Percentiles rank a stretch among this genome's conserved stretches.
Conservation (phyloP, 2,113 vertebrate genomes). For the Peromyscus maniculatus region DNA sequence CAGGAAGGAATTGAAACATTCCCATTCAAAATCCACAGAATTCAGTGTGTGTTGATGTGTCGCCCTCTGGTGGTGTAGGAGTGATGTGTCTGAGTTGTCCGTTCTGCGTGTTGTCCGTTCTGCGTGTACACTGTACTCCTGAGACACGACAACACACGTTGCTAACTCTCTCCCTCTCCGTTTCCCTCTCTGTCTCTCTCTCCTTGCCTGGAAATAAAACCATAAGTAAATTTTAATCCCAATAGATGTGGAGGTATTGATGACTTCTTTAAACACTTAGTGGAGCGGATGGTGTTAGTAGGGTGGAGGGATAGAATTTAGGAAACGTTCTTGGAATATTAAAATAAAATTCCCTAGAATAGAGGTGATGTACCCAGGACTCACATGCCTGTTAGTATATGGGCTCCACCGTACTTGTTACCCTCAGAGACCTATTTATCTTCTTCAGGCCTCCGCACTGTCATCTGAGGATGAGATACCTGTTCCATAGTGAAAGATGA, state of each 20-base stretch:
- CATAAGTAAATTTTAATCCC: not conserved
- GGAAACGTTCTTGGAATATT: conserved; percentile 34
- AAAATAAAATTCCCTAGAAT: conserved; percentile 5
- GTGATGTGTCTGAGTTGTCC: not conserved
- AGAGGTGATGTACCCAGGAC: not conserved
- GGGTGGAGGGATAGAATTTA: conserved; percentile 20
- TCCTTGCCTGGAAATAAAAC: not conserved
- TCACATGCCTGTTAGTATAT: not conserved
- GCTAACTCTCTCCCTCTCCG: not conserved
- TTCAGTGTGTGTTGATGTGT: conserved; percentile 22
- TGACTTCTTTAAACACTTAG: conserved; percentile 33
- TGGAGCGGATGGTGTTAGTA: not conserved
- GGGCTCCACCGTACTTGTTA: not conserved
- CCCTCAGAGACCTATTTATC: not conserved
- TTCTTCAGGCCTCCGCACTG: not conserved
- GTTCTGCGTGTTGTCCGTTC: not conserved
- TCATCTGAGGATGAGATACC: not conserved
- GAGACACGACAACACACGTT: not conserved
- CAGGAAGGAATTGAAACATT: not conserved
- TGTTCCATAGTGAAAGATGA: not conserved
- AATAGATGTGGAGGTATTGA: not conserved
- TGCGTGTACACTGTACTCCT: not conserved
- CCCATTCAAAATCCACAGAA: conserved; percentile 2
- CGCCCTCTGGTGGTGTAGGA: not conserved
- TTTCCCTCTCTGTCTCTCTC: not conserved